These are phyloP conservation scores for Gadus macrocephalus DNA, from an alignment of 2,113 vertebrate genomes.

Conservation along the genomic window DNA sequence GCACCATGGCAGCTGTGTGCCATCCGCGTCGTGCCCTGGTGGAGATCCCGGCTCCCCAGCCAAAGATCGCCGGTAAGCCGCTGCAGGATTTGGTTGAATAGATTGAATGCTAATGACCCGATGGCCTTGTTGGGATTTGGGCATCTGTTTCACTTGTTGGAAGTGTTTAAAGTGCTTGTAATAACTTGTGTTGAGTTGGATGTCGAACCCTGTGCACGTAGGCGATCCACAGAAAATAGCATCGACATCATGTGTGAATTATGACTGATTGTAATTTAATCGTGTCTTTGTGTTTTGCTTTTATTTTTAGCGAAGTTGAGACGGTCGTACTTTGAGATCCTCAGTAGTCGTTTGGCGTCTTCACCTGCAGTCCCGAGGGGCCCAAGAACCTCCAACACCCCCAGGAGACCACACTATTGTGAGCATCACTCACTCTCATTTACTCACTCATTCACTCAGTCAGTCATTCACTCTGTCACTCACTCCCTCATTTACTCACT, in stretches of 20 bases:
- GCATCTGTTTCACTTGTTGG: too few species aligned
- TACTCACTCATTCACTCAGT: too few species aligned
- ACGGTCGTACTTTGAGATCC: slow-evolving; percentile 66
- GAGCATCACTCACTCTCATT: slow-evolving; percentile 22
- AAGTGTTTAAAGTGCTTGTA: too few species aligned
- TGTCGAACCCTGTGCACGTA: too few species aligned
- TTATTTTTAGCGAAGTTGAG: slow-evolving; percentile 52
- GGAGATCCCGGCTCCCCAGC: slow-evolving; percentile 71
- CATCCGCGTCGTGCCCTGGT: slow-evolving; percentile 60
- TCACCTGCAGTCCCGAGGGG: slow-evolving; percentile 30
- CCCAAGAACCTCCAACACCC: neutral
- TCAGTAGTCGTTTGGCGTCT: slow-evolving; percentile 46
- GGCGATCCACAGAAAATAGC: too few species aligned
- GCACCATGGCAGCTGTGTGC: slow-evolving; percentile 56
- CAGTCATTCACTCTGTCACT: too few species aligned
- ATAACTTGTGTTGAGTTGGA: too few species aligned
- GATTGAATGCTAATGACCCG: neutral
- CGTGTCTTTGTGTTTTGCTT: neutral
- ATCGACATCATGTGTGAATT: too few species aligned
- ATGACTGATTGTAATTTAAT: too few species aligned
- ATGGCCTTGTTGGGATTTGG: neutral
- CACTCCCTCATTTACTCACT: too few species aligned
- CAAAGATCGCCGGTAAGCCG: slow-evolving; percentile 63
- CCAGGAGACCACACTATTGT: slow-evolving; percentile 38
- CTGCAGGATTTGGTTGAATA: neutral